These are phyloP conservation scores for Emydura subglobosa DNA, from an alignment of 2,113 vertebrate species.

Conservation along the genomic window DNA sequence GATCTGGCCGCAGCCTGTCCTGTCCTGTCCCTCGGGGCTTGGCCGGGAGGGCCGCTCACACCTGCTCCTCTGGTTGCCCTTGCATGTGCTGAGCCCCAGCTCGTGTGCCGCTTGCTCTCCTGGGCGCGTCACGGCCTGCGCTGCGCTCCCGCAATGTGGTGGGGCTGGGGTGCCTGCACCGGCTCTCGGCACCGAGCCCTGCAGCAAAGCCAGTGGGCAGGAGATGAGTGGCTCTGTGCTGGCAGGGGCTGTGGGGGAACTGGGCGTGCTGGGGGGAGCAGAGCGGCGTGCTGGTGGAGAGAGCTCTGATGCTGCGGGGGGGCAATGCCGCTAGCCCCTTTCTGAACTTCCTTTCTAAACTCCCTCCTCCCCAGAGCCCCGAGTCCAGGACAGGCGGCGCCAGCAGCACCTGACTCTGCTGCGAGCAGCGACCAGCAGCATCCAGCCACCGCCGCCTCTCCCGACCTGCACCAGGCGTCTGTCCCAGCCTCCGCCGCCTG, in stretches of 20 bases:
- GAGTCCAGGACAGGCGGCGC: slow-evolving; percentile 87
- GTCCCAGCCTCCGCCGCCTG: slow-evolving; percentile 65
- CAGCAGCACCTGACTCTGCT: slow-evolving; percentile 83
- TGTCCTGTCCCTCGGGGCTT: neutral
- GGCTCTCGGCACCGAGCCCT: no score
- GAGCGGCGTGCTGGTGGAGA: neutral
- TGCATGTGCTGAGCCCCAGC: neutral
- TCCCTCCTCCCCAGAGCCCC: slow-evolving; percentile 80
- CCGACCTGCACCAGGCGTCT: slow-evolving; percentile 61
- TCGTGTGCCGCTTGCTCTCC: neutral
- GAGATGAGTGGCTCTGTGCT: neutral
- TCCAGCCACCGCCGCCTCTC: slow-evolving; percentile 77
- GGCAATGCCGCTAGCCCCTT: neutral
- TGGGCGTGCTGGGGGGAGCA: no score
- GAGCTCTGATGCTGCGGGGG: no score
- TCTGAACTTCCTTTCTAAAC: neutral
- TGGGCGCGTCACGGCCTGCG: no score
- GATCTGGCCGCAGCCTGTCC: neutral
- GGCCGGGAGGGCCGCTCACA: neutral
- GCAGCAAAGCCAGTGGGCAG: no score
- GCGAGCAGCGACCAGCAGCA: slow-evolving; percentile 77
- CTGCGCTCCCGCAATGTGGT: no score
- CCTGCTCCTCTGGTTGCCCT: neutral
- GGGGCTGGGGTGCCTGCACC: no score
- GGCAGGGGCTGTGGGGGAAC: neutral